Evolutionary conservation across 2,888 invertebrate species (phyloP).

Genomic region (Morpho achilles): DNA sequence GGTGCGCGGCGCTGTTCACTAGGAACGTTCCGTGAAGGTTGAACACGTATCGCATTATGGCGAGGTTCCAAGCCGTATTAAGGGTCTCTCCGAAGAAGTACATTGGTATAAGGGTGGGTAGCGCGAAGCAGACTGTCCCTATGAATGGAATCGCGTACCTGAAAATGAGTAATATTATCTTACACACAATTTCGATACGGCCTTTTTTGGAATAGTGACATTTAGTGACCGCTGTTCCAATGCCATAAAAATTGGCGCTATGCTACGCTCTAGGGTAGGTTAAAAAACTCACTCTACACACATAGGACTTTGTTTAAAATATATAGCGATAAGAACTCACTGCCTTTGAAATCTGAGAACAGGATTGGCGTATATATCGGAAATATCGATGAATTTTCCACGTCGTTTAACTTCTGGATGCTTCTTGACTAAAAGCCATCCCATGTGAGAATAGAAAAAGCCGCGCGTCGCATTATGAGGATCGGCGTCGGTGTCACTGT

Average conservation of each 20-base stretch:
- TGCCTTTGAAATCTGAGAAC: constrained; percentile 85
- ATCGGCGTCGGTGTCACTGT: too few relatives aligned
- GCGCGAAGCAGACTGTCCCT: constrained; percentile 72
- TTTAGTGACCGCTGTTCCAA: too few relatives aligned
- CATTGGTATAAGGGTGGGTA: constrained; percentile 58
- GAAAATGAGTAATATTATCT: constrained; percentile 12
- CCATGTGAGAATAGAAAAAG: constrained; percentile 91
- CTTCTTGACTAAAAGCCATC: constrained; percentile 88
- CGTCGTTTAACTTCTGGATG: constrained; percentile 87
- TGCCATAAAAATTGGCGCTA: too few relatives aligned
- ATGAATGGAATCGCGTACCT: constrained; percentile 81
- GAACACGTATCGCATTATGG: constrained; percentile 70
- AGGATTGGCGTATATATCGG: too few relatives aligned
- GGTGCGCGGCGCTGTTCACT: not conserved
- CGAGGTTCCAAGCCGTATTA: constrained; percentile 47
- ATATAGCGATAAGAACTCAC: too few relatives aligned
- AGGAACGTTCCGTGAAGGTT: constrained; percentile 59
- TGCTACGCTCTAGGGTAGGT: too few relatives aligned
- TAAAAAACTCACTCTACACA: too few relatives aligned
- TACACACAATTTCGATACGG: too few relatives aligned
- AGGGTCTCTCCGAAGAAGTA: constrained; percentile 77
- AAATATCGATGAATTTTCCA: too few relatives aligned
- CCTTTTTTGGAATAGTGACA: too few relatives aligned
- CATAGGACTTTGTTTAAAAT: too few relatives aligned
- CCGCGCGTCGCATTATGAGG: constrained; percentile 89